Conservation (phyloP, 2,113 vertebrate genomes). For the Trogon surrucura region DNA sequence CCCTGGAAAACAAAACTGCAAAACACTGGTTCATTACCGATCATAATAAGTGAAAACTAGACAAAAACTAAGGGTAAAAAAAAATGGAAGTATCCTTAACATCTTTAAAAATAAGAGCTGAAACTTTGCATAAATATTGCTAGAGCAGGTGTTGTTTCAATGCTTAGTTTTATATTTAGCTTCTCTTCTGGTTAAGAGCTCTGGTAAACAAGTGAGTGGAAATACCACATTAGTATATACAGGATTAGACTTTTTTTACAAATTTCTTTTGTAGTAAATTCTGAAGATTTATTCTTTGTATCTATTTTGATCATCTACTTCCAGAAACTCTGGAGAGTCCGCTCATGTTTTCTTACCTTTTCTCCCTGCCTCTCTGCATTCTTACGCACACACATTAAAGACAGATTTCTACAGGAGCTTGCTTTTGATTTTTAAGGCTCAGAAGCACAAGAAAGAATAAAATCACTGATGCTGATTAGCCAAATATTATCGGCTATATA, state of each 20-base stretch:
- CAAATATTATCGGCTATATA: neutral
- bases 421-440: neutral
- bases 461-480: neutral
- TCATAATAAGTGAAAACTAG: constrained; percentile 1
- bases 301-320: neutral
- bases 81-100: neutral
- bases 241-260: neutral
- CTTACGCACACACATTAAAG: neutral
- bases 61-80: neutral
- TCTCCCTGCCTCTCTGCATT: neutral
- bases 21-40: neutral
- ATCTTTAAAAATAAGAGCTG: constrained; percentile 9
- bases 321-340: neutral
- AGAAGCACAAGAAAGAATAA: neutral
- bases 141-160: neutral
- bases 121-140: neutral
- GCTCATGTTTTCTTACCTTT: neutral
- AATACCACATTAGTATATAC: neutral
- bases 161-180: neutral
- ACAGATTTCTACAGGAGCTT: neutral
- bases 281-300: neutral
- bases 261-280: neutral
- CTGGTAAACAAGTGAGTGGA: neutral
- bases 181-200: neutral
- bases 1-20: neutral